These are phyloP conservation scores for Sebastes steindachneri DNA, from an alignment of 2,797 vertebrate species.

Conservation along the genomic window DNA sequence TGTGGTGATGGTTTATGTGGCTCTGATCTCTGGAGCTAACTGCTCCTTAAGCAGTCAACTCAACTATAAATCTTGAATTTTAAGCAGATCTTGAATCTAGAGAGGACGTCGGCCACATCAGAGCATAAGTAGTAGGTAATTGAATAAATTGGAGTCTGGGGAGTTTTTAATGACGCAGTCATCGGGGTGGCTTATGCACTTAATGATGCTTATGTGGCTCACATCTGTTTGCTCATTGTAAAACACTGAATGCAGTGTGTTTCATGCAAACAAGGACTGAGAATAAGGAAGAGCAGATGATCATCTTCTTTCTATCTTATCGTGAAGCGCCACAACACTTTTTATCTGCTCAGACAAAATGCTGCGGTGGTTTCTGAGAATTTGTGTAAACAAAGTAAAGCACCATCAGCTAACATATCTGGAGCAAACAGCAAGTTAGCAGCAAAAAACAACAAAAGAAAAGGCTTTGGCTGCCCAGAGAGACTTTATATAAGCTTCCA, in stretches of 20 bases:
- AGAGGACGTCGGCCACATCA: conserved; percentile 63
- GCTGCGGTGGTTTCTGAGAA: conserved; percentile 6
- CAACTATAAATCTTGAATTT: conserved; percentile 52
- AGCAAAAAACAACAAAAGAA: neutral
- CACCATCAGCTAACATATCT: neutral
- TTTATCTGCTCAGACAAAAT: conserved; percentile 31
- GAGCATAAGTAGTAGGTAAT: conserved; percentile 55
- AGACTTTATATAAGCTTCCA: neutral
- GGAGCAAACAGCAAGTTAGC: neutral
- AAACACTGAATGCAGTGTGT: conserved; percentile 1
- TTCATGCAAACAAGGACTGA: conserved; percentile 12
- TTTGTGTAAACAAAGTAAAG: conserved; percentile 1
- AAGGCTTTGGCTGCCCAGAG: neutral
- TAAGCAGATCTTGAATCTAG: conserved; percentile 42
- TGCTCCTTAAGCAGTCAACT: conserved; percentile 61
- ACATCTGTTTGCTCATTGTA: conserved; percentile 40
- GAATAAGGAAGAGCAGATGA: neutral
- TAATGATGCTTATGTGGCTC: conserved; percentile 59
- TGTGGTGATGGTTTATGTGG: conserved; percentile 68
- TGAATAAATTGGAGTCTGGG: conserved; percentile 50
- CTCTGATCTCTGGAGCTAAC: conserved; percentile 61
- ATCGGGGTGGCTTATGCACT: conserved; percentile 41
- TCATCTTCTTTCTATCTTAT: neutral
- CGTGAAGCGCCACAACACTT: neutral
- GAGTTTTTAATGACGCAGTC: conserved; percentile 60